These are phyloP conservation scores for Harpegnathos saltator DNA, from an alignment of 1,140 invertebrate species.

Conservation along the genomic window DNA sequence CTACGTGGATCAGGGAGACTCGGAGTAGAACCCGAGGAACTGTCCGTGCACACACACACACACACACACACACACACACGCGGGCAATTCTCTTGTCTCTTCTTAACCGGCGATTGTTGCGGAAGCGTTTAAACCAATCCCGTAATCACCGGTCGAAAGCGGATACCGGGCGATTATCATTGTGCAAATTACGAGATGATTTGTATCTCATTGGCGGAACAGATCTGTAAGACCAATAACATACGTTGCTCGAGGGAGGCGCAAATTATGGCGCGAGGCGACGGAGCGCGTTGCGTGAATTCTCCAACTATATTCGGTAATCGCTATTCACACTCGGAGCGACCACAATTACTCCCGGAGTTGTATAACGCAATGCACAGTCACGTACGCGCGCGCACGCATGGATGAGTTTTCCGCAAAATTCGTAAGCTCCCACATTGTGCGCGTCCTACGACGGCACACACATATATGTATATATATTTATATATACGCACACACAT, in stretches of 20 bases:
- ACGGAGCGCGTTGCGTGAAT: conserved; percentile 45
- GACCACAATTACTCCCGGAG: conserved; percentile 52
- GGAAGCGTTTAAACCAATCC: no score
- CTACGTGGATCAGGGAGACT: no score
- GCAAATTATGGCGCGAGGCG: conserved; percentile 43
- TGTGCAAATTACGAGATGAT: conserved; percentile 15
- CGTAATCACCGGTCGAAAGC: no score
- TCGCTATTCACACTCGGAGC: conserved; percentile 54
- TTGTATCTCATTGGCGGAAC: conserved; percentile 39
- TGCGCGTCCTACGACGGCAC: conserved; percentile 45
- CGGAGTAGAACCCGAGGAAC: no score
- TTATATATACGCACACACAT: no score
- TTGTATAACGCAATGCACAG: conserved; percentile 59
- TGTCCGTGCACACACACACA: no score
- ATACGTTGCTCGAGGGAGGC: conserved; percentile 44
- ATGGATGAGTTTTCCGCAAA: conserved; percentile 63
- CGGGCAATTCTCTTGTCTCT: no score
- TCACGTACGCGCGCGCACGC: conserved; percentile 56
- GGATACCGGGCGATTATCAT: not conserved
- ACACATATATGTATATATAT: no score
- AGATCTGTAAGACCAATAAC: conserved; percentile 11
- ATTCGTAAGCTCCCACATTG: conserved; percentile 65
- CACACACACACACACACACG: no score
- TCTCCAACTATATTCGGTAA: conserved; percentile 55
- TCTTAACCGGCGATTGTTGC: no score